Evolutionary conservation across 2,888 invertebrate genomes (phyloP), one percentile per base, ranked within the genome.

Genomic region (Polydrusus tereticollis): DNA sequence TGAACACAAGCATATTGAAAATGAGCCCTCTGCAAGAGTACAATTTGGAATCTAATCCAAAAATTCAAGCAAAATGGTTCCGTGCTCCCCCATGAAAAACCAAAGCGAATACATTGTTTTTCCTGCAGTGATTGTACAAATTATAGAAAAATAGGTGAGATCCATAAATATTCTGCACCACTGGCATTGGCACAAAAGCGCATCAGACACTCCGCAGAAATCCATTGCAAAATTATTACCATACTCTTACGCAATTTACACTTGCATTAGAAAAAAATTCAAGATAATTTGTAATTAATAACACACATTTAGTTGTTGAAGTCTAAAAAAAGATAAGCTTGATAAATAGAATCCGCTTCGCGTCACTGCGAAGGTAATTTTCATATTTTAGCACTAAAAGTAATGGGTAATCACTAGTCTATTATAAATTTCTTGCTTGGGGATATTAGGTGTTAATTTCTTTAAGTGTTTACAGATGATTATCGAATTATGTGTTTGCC

Each of bases 401-500:
- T 55, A 26, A 55, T 55, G 52, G 52, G 16, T 29, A 29, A 55
- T 29, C 23, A 16, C 14, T 16, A 55, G 8, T 26, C 4, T n/a
- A 33, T 33, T 55, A 55, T 29, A 55, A 29, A 29, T 55, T 29
- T 55, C 29, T 55, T 29, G 52, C 52, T 55, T 29, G 29, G 8
- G 16, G 29, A 29, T 55, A 55, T 55, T 29, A 55, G 52, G 47
- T 47, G 47, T 23, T 47, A 47, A 47, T 47, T 47, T 47, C 47
- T 47, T 47, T 47, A 47, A 47, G 47, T 47, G 47, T 47, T 47
- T 47, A 47, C 47, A 47, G 47, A 23, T 23, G 21, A 47, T 47
- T 47, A 47, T 47, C 47, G 47, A 47, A 47, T 47, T 47, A 47
- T 47, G 23, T 47, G 47, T 47, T 47, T 47, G 23, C 21, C 23